Percentiles rank a stretch among this genome's conserved stretches.
Conservation (phyloP, 2,888 invertebrate genomes). For the Galeruca laticollis region DNA sequence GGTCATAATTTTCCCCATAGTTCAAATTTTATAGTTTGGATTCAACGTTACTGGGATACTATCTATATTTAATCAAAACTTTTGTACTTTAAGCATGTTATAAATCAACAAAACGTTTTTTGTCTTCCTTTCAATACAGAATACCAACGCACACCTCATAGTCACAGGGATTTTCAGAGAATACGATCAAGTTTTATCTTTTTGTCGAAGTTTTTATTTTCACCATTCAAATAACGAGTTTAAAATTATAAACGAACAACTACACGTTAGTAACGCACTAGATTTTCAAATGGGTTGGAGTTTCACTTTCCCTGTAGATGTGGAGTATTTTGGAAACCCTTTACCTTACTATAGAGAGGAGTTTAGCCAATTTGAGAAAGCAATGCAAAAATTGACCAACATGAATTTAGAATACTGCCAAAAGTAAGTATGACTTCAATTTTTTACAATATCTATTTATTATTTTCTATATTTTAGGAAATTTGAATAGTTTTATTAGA, state of each 20-base stretch:
- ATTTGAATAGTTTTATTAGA: no score
- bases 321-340: constrained; percentile 24
- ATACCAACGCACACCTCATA: constrained; percentile 18
- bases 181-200: constrained; percentile 23
- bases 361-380: constrained; percentile 30
- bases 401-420: constrained; percentile 42
- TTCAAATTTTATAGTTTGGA: no score
- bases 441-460: neutral
- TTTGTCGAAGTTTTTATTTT: constrained; percentile 44
- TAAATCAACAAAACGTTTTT: neutral
- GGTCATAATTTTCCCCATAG: no score
- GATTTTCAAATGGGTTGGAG: constrained; percentile 30
- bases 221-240: constrained; percentile 26
- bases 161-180: constrained; percentile 42
- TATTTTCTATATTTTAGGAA: neutral
- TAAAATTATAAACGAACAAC: constrained; percentile 43
- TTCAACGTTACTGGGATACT: no score
- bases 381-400: constrained; percentile 37
- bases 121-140: constrained; percentile 17
- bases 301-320: constrained; percentile 30
- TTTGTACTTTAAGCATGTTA: no score
- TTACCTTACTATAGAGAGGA: constrained; percentile 40
- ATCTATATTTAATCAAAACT: no score
- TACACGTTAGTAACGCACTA: constrained; percentile 41
- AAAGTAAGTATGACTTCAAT: constrained; percentile 37